These are phyloP conservation scores for Heliconius aoede DNA, from an alignment of 2,888 invertebrate species.

Conservation along the genomic window DNA sequence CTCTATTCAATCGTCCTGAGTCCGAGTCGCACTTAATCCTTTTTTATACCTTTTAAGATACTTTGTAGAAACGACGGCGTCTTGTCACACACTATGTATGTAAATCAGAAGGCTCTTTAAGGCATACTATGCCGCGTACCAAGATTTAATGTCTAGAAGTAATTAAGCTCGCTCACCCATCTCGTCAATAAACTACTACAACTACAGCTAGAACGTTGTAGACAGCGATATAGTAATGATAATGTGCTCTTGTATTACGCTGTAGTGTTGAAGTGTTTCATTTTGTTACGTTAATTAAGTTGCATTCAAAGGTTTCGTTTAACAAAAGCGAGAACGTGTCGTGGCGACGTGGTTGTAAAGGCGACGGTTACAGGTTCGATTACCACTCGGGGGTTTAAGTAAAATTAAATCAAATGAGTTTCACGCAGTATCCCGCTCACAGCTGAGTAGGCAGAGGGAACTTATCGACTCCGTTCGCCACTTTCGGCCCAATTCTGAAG, in stretches of 20 bases:
- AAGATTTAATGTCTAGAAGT: conserved; percentile 25
- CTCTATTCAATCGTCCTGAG: too few relatives aligned
- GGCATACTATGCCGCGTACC: conserved; percentile 1
- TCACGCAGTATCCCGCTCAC: too few relatives aligned
- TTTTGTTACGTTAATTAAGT: conserved; percentile 11
- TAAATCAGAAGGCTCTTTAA: conserved; percentile 6
- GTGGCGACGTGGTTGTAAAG: too few relatives aligned
- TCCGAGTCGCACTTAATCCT: neutral
- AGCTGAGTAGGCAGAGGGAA: too few relatives aligned
- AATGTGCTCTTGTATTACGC: conserved; percentile 24
- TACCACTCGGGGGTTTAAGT: too few relatives aligned
- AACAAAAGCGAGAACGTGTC: too few relatives aligned
- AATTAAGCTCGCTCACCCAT: conserved; percentile 30
- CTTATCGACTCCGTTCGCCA: too few relatives aligned
- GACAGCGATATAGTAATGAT: conserved; percentile 26
- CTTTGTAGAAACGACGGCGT: neutral
- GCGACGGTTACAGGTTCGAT: too few relatives aligned
- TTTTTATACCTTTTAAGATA: neutral
- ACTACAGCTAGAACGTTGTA: conserved; percentile 21
- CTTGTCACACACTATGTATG: conserved; percentile 15
- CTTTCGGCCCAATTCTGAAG: too few relatives aligned
- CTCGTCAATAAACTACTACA: conserved; percentile 24
- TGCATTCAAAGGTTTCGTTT: neutral
- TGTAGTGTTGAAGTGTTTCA: conserved; percentile 22
- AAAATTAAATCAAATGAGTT: too few relatives aligned